Evolutionary conservation across 2,113 vertebrate genomes (phyloP).

Genomic region (Scophthalmus maximus): DNA sequence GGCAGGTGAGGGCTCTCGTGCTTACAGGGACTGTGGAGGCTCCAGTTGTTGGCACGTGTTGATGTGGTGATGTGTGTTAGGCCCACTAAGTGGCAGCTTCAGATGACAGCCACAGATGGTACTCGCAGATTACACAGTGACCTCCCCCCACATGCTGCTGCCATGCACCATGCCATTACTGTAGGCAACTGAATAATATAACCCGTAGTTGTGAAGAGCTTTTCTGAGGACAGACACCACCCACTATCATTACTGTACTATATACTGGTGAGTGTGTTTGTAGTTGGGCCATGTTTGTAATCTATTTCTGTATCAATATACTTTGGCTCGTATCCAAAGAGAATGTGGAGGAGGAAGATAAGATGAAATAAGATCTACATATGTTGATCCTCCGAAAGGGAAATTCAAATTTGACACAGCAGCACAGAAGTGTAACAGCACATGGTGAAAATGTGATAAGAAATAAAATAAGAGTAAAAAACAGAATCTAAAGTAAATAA

Average conservation of each 20-base stretch:
- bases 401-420: too few relatives aligned
- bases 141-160: conserved; percentile 20
- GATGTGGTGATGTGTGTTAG: conserved; percentile 62
- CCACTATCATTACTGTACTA: conserved; percentile 4
- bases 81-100: conserved; percentile 69
- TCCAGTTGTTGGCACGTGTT: conserved; percentile 44
- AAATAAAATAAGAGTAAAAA: too few relatives aligned
- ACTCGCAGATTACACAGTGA: conserved; percentile 64
- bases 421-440: too few relatives aligned
- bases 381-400: too few relatives aligned
- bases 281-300: too few relatives aligned
- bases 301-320: too few relatives aligned
- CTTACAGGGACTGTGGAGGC: conserved; percentile 26
- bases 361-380: too few relatives aligned
- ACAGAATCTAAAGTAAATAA: too few relatives aligned
- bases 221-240: conserved; percentile 19
- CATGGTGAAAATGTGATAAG: too few relatives aligned
- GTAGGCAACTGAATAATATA: conserved; percentile 42
- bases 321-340: too few relatives aligned
- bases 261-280: background rate
- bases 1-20: conserved; percentile 4
- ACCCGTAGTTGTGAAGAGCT: conserved; percentile 25
- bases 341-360: too few relatives aligned
- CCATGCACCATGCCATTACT: conserved; percentile 53
- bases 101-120: conserved; percentile 78